Base-by-base conservation (phyloP, 2,113 vertebrate genomes). In the Atractosteus spatula region DNA sequence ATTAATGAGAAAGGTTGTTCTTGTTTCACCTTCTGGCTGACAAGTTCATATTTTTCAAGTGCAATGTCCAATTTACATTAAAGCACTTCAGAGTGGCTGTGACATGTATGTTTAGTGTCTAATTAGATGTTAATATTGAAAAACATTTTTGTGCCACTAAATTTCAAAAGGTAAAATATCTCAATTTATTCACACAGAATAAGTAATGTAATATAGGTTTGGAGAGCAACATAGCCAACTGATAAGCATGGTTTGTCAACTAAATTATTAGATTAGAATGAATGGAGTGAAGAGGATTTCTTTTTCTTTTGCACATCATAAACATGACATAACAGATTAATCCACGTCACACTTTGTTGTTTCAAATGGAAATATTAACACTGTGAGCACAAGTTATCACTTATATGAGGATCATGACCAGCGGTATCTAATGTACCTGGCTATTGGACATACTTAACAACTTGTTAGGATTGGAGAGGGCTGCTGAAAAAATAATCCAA, bases 381-480 rank as follows among this genome's bases (percentile, higher is more conserved):
- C 5, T 51, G 44, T 75, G 80, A 59, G 55, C 66, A 71, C 64
- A 71, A 77, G 14, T 43, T 4, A 81, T 61, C 2, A 10, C 69
- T 56, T 75, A 17, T 66, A 45, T 81, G 47, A 62, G 59, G 73
- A 63, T 78, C 72, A 71, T 68, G 55, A 64, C 74, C 69, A 80
- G 47, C 66, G 8, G 67, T 55, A 42, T 79, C 72, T 74, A 83
- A 81, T 80, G 74, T 86, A 89, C 79, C 86, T 87, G 86, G 74
- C 76, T 72, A 80, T 80, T 88, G 87, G 83, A 55, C 8, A 82
- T 70, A 74, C 80, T 85, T 85, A 88, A 90, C 89, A 90, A 82
- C 82, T 89, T 92, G 86, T 89, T 88, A 90, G 85, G 86, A 90
- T 90, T 94, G 91, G 88, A 91, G 77, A 82, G 76, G 29, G 76